Percentiles rank a stretch among this genome's conserved stretches.
Evolutionary conservation across 2,797 vertebrate genomes (phyloP).

Genomic region (Tangara arthus): DNA sequence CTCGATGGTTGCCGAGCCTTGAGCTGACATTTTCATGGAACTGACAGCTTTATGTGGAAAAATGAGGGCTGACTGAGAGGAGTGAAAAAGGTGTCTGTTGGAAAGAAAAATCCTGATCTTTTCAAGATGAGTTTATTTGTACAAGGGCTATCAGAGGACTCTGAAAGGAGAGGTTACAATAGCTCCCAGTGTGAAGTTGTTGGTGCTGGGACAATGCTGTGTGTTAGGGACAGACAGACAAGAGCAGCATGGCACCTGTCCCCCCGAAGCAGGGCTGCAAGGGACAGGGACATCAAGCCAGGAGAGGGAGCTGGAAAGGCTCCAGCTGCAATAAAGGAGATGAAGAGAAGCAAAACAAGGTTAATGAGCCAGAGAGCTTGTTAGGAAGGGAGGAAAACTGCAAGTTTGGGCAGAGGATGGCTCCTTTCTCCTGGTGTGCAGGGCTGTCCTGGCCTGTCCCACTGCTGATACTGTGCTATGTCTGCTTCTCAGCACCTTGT

Average conservation of each 20-base stretch:
- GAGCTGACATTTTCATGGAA: constrained; percentile 45
- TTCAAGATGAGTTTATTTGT: neutral
- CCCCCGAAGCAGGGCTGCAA: neutral
- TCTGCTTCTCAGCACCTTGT: neutral
- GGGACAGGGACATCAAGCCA: neutral
- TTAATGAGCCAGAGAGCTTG: neutral
- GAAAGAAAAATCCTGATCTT: neutral
- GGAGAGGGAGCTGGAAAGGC: constrained; percentile 1
- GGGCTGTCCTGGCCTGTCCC: neutral
- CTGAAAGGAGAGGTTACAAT: neutral
- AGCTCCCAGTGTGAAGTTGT: neutral
- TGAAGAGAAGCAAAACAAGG: neutral
- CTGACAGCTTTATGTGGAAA: constrained; percentile 21
- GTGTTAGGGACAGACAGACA: neutral
- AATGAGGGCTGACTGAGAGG: neutral
- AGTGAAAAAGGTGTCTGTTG: neutral
- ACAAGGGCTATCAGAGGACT: neutral
- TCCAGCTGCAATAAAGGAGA: neutral
- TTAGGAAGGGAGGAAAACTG: neutral
- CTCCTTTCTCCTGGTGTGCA: neutral
- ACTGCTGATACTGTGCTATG: neutral
- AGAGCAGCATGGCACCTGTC: neutral
- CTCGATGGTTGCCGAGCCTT: constrained; percentile 4
- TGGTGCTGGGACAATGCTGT: neutral
- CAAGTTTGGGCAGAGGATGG: neutral